A percentile compares a stretch with the other conserved stretches of the same genome.
Conservation (phyloP, 2,113 vertebrate genomes). For the Albula glossodonta region DNA sequence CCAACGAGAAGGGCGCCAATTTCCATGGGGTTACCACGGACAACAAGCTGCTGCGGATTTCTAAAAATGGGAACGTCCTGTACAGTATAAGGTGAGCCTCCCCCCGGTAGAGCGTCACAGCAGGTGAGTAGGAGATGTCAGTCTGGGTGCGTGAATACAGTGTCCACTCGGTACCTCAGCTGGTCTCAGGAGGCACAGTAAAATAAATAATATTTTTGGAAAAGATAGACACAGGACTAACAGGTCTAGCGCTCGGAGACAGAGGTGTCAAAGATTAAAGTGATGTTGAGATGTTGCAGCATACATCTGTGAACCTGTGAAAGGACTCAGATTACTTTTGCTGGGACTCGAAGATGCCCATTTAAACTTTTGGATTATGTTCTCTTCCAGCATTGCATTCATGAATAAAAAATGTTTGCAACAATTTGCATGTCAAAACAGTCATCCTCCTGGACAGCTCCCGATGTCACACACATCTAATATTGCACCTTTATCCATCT, state of each 20-base stretch:
- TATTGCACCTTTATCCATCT: neutral
- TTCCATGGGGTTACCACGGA: conserved; percentile 98
- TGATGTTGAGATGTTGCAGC: neutral
- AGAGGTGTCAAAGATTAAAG: neutral
- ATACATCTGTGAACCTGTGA: neutral
- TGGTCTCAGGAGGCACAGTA: neutral
- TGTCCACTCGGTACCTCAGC: too few species aligned
- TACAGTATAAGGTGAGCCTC: conserved; percentile 91
- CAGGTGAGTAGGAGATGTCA: neutral
- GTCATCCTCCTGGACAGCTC: neutral
- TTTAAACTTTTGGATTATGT: neutral
- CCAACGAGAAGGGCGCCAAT: conserved; percentile 97
- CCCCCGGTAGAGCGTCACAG: neutral
- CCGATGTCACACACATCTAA: neutral
- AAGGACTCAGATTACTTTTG: neutral
- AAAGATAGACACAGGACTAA: too few species aligned
- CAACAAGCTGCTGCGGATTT: conserved; percentile 96
- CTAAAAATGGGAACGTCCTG: conserved; percentile 92
- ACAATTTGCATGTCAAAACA: neutral
- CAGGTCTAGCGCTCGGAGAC: too few species aligned
- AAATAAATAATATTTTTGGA: too few species aligned
- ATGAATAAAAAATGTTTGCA: neutral
- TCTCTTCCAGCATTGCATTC: neutral
- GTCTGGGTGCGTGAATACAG: too few species aligned
- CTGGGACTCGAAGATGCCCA: neutral